A percentile compares a stretch with the other conserved stretches of the same genome.
These are phyloP conservation scores for Lutjanus erythropterus DNA, from an alignment of 2,113 vertebrate species.

Conservation along the genomic window DNA sequence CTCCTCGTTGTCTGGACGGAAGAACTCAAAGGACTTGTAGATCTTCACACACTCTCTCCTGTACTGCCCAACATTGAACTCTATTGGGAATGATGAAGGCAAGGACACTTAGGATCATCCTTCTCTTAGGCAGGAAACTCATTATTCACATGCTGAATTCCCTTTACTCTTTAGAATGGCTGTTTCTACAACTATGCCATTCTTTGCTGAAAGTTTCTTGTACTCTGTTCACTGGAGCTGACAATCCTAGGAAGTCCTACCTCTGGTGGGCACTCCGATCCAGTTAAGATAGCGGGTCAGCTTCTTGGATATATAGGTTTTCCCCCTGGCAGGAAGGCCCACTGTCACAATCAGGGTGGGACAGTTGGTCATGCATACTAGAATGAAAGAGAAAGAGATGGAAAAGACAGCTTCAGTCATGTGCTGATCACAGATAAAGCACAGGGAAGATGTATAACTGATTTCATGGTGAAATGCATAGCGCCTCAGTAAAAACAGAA, in stretches of 20 bases:
- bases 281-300: constrained; percentile 98
- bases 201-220: neutral
- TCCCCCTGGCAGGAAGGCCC: constrained; percentile 96
- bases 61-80: constrained; percentile 99
- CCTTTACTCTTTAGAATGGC: neutral
- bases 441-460: neutral
- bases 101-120: neutral
- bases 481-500: neutral
- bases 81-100: constrained; percentile 73
- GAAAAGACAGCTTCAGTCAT: neutral
- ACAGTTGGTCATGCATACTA: constrained; percentile 99
- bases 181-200: neutral
- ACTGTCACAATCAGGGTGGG: constrained; percentile 98
- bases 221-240: neutral
- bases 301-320: constrained; percentile 99
- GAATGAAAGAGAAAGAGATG: constrained; percentile 30
- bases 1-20: constrained; percentile 97
- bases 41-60: constrained; percentile 94
- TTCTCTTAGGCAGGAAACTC: neutral
- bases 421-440: neutral
- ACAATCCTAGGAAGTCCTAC: constrained; percentile 69
- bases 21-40: constrained; percentile 98
- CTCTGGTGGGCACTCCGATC: constrained; percentile 97
- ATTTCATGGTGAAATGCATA: neutral
- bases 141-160: neutral